These are phyloP conservation scores for Fulmarus glacialis DNA, from an alignment of 2,113 vertebrate genomes.

Conservation along the genomic window DNA sequence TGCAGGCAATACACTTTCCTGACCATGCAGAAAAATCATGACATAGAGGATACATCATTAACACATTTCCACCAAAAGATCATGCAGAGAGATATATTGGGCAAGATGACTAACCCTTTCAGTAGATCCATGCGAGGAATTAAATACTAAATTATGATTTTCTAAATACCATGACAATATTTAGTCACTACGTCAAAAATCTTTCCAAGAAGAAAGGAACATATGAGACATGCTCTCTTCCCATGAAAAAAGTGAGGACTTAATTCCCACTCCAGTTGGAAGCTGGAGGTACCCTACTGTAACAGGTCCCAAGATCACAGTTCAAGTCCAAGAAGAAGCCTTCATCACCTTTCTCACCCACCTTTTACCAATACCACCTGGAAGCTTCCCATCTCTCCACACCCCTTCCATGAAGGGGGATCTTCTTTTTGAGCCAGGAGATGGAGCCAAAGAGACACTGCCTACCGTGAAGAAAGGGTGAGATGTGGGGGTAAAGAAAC, in stretches of 20 bases:
- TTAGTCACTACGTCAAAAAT: not conserved
- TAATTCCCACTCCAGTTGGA: not conserved
- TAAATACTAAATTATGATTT: not conserved
- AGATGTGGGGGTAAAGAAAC: not conserved
- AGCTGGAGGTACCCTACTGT: not conserved
- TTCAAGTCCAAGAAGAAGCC: not conserved
- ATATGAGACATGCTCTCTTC: not conserved
- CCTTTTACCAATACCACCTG: not conserved
- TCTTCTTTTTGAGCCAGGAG: slow-evolving; percentile 34
- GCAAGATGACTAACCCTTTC: slow-evolving; percentile 26
- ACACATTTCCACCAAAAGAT: slow-evolving; percentile 12
- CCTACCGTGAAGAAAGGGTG: not conserved
- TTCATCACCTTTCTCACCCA: not conserved
- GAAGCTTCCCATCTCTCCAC: not conserved
- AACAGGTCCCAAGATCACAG: not conserved
- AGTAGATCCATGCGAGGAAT: not conserved
- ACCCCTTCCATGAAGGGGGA: not conserved
- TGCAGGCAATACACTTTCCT: not conserved
- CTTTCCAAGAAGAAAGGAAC: not conserved
- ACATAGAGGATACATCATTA: slow-evolving; percentile 27
- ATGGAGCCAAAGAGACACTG: slow-evolving; percentile 56
- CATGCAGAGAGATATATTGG: not conserved
- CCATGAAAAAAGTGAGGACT: not conserved
- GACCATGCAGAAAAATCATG: slow-evolving; percentile 38
- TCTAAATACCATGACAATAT: slow-evolving; percentile 36